phyloP scores from a whole-genome alignment of 2,888 invertebrate species.

The Leptopterna dolabrata region DNA sequence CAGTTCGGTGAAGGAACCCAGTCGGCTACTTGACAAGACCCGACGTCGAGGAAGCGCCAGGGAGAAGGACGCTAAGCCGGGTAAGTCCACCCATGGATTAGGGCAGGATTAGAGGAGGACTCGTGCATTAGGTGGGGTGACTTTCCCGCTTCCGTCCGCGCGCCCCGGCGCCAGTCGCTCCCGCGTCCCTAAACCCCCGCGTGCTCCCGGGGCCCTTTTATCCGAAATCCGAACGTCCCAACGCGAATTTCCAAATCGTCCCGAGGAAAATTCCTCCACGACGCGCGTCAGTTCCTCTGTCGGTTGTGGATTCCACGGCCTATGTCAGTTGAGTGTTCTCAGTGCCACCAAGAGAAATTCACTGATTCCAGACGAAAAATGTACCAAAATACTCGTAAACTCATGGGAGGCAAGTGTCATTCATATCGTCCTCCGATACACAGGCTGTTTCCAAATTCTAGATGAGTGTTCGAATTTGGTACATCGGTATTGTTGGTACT shows the following conservation, averaged over 20 bases:
- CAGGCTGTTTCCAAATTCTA: too few species aligned
- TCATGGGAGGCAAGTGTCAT: too few species aligned
- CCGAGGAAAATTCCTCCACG: neutral
- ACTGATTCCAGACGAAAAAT: too few species aligned
- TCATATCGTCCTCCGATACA: too few species aligned
- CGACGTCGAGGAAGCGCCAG: slow-evolving; percentile 36
- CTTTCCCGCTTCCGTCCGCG: slow-evolving; percentile 7
- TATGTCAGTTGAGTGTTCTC: too few species aligned
- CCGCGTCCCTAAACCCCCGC: neutral
- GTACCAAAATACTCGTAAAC: too few species aligned
- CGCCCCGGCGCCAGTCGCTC: neutral
- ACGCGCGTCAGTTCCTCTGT: neutral
- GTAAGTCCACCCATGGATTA: slow-evolving; percentile 54
- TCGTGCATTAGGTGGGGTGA: slow-evolving; percentile 29
- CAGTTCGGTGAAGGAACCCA: slow-evolving; percentile 54
- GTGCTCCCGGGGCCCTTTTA: neutral
- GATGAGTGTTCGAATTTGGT: too few species aligned
- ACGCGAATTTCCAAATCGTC: neutral
- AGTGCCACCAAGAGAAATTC: too few species aligned
- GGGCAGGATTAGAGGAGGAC: slow-evolving; percentile 36
- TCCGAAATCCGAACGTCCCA: neutral
- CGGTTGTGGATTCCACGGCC: too few species aligned
- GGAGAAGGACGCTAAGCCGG: slow-evolving; percentile 49
- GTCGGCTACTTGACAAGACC: slow-evolving; percentile 51
- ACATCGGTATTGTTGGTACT: too few species aligned